Percentiles rank a stretch among this genome's conserved stretches.
Evolutionary conservation across 1,140 invertebrate genomes (phyloP).

Genomic region (Propsilocerus akamusi): DNA sequence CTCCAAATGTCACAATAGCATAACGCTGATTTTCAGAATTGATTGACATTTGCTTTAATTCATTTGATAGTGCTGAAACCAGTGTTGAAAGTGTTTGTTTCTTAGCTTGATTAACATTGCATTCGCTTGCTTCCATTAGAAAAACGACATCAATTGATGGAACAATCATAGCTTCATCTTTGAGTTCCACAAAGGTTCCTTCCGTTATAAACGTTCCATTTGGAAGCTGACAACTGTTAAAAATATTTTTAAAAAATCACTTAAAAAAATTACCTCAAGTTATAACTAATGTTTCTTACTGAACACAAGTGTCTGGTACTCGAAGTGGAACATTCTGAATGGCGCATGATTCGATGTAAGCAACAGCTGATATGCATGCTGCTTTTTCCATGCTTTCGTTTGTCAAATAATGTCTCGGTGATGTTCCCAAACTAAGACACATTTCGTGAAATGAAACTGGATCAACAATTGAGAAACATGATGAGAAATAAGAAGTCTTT

Average conservation of each 20-base stretch:
- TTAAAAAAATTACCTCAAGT: not conserved
- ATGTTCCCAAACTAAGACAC: conserved; percentile 30
- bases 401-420: conserved; percentile 10
- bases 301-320: conserved; percentile 59
- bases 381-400: conserved; percentile 23
- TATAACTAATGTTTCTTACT: conserved; percentile 28
- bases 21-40: conserved; percentile 27
- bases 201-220: conserved; percentile 48
- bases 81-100: conserved; percentile 46
- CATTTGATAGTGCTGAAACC: conserved; percentile 40
- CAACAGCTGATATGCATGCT: conserved; percentile 51
- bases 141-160: conserved; percentile 71
- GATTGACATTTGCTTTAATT: conserved; percentile 25
- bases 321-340: conserved; percentile 51
- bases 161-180: conserved; percentile 23
- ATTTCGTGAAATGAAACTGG: conserved; percentile 38
- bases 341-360: conserved; percentile 59
- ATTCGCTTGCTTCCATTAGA: conserved; percentile 67
- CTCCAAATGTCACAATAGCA: conserved; percentile 64
- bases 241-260: not conserved
- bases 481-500: conserved; percentile 46
- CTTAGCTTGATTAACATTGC: conserved; percentile 45
- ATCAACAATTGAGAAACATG: conserved; percentile 49
- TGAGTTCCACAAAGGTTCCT: conserved; percentile 42
- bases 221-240: conserved; percentile 34